Conservation (phyloP, 2,797 vertebrate genomes). For the Linurgus olivaceus region DNA sequence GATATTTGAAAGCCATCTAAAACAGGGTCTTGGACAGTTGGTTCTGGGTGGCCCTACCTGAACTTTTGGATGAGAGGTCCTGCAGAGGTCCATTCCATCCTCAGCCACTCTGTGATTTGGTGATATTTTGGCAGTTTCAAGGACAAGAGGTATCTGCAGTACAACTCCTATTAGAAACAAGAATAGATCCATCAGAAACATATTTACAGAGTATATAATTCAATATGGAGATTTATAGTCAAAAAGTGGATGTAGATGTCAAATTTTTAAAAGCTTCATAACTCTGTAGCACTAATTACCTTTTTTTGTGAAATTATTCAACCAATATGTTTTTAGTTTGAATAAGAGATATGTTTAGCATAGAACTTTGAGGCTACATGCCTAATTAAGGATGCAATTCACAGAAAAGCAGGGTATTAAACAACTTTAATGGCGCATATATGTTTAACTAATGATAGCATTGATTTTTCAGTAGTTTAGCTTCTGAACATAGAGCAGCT, state of each 20-base stretch:
- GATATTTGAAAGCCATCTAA: not conserved
- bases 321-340: not conserved
- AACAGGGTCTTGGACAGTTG: not conserved
- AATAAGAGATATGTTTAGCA: not conserved
- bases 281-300: not conserved
- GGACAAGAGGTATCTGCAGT: not conserved
- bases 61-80: not conserved
- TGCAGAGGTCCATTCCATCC: not conserved
- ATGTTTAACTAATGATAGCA: conserved; percentile 16
- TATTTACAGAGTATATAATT: not conserved
- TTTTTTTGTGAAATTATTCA: not conserved
- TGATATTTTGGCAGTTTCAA: not conserved
- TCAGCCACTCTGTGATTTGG: not conserved
- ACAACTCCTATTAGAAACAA: not conserved
- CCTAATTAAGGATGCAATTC: not conserved
- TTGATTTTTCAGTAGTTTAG: conserved; percentile 25
- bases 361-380: not conserved
- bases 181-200: not conserved
- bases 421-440: not conserved
- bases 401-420: not conserved
- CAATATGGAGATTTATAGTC: not conserved
- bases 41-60: not conserved
- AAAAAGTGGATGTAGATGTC: not conserved
- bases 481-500: not conserved
- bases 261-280: not conserved